Conservation (phyloP, 2,797 vertebrate genomes). For the Acipenser oxyrinchus region DNA sequence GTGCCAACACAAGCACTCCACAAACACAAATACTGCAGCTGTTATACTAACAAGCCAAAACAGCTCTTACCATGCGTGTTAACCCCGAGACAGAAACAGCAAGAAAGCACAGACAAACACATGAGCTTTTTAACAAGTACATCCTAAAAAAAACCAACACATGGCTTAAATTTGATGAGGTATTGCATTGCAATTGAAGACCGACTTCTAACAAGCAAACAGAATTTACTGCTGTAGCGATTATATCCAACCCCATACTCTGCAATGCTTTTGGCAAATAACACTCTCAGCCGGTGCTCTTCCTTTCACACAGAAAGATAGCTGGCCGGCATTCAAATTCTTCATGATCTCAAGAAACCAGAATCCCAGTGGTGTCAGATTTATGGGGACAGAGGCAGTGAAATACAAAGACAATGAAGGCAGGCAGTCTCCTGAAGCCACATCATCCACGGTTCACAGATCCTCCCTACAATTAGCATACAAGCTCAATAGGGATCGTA, state of each 20-base stretch:
- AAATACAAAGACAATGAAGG: neutral
- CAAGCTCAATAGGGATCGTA: too few species aligned
- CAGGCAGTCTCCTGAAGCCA: neutral
- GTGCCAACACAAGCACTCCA: too few species aligned
- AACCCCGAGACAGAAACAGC: too few species aligned
- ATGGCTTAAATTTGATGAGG: neutral
- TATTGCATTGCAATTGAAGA: neutral
- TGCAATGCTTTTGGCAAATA: neutral
- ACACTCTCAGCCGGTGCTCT: neutral
- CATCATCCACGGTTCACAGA: neutral
- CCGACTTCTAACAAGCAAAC: too few species aligned
- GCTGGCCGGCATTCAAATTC: neutral
- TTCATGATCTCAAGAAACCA: constrained; percentile 3
- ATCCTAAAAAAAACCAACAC: neutral
- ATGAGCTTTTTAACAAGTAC: neutral
- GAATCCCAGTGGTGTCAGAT: constrained; percentile 1
- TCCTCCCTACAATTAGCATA: too few species aligned
- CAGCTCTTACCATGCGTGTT: too few species aligned
- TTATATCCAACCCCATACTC: neutral
- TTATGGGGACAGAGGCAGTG: neutral
- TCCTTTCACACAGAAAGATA: neutral
- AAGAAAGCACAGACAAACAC: too few species aligned
- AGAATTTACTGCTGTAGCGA: too few species aligned
- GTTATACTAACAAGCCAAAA: too few species aligned
- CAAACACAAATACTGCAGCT: too few species aligned